phyloP scores from a whole-genome alignment of 2,797 vertebrate genomes.

The Arnoldichthys spilopterus region DNA sequence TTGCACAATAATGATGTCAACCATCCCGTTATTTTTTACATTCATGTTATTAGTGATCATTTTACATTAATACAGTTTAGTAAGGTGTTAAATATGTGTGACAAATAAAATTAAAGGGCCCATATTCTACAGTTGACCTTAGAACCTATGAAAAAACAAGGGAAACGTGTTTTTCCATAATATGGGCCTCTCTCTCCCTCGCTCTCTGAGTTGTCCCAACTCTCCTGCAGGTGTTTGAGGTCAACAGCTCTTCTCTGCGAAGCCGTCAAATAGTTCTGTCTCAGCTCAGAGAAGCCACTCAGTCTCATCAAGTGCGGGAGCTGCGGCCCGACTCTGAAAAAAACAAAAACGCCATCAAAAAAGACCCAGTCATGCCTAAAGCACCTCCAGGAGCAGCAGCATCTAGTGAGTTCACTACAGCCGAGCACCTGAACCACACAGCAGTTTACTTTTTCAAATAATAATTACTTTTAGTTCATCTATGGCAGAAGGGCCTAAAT shows the following conservation, averaged over 20 bases:
- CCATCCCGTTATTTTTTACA: no score
- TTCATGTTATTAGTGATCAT: no score
- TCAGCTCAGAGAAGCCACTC: conserved; percentile 93
- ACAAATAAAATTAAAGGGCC: no score
- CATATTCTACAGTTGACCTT: no score
- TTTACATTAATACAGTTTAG: no score
- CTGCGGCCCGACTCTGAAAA: conserved; percentile 73
- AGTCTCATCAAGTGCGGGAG: conserved; percentile 92
- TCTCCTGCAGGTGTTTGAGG: conserved; percentile 87
- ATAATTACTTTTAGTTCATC: not conserved
- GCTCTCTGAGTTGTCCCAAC: not conserved
- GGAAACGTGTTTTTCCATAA: no score
- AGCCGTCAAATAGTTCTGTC: conserved; percentile 87
- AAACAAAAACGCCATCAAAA: not conserved
- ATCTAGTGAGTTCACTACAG: not conserved
- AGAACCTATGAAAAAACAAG: no score
- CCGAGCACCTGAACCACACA: not conserved
- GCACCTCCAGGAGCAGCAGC: not conserved
- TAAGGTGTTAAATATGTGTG: no score
- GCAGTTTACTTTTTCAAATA: no score
- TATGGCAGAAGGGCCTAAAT: no score
- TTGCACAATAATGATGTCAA: conserved; percentile 8
- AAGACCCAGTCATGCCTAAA: not conserved
- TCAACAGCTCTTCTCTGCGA: conserved; percentile 92
- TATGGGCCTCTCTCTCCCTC: no score